Evolutionary conservation across 2,888 invertebrate species (phyloP), one percentile per base, ranked within the genome.

Genomic region (Sesia apiformis): DNA sequence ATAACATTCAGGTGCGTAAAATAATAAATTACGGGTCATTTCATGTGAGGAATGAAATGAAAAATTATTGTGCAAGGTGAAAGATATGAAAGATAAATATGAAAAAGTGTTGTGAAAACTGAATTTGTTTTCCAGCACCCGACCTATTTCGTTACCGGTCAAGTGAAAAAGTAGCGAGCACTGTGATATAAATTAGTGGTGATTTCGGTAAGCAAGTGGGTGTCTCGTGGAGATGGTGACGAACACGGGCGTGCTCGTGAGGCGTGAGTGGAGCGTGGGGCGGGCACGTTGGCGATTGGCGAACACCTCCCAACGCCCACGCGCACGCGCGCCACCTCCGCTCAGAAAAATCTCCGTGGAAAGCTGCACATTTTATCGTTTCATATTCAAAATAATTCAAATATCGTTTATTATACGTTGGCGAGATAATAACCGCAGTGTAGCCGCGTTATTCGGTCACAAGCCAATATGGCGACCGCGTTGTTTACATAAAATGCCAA

Each of bases 261-360:
- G 72, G 73, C 75, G 75, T 72, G 72, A 62, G 63, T 65, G 67
- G 64, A 72, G 70, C 72, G 78, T 71, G 79, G 87, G 81, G 84
- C 86, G 85, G 89, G 83, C 81, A 65, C 70, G 75, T 73, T 72
- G 69, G 64, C 75, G 76, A 84, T 89, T 90, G 90, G 90, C 89
- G 86, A 82, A 78, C 86, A 84, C 90, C 90, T 89, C 85, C 90
- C 87, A 84, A 82, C 90, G 89, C 84, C 90, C 83, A 78, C 85
- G 84, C 86, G 82, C 84, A 78, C 80, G 88, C 89, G 87, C 84
- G 72, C 74, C 69, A 69, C 78, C 63, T 64, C 68, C 65, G 70
- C 66, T 72, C 73, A 81, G 84, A 84, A 84, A 84, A 87, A 84
- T 84, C 81, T 77, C 60, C 60, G 64, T 69, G 72, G 80, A 86